These are phyloP conservation scores for Falco berigora DNA, from an alignment of 2,797 vertebrate genomes.

Conservation along the genomic window DNA sequence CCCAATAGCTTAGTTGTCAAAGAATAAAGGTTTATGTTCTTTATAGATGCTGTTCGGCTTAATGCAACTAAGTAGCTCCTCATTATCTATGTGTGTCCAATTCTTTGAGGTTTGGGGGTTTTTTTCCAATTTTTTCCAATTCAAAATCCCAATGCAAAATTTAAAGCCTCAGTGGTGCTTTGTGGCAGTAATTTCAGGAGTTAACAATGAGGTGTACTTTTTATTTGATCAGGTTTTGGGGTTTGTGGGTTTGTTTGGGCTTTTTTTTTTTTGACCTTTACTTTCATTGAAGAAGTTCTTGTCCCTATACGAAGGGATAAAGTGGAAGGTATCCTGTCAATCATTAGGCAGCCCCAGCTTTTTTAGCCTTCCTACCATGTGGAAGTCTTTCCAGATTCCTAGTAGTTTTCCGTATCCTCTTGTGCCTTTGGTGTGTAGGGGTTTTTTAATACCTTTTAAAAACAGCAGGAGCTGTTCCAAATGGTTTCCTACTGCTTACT, in stretches of 20 bases:
- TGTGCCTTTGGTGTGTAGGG: not conserved
- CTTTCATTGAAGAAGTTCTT: not conserved
- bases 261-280: not conserved
- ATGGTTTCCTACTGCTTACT: slow-evolving; percentile 2
- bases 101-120: not conserved
- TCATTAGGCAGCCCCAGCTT: not conserved
- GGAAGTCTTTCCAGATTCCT: not conserved
- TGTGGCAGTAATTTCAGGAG: not conserved
- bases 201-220: not conserved
- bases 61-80: not conserved
- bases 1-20: not conserved
- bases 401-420: not conserved
- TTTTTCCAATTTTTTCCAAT: not conserved
- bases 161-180: not conserved
- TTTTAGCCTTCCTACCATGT: not conserved
- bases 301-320: not conserved
- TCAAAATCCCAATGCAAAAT: not conserved
- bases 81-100: not conserved
- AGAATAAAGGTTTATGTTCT: not conserved
- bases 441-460: slow-evolving; percentile 3
- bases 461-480: slow-evolving; percentile 34
- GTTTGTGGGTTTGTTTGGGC: not conserved
- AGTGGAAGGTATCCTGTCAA: not conserved
- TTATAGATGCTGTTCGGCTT: not conserved
- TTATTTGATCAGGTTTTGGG: not conserved